Percentiles rank a stretch among this genome's conserved stretches.
Conservation (phyloP, 2,888 invertebrate species). For the Drosophila gaucha region DNA sequence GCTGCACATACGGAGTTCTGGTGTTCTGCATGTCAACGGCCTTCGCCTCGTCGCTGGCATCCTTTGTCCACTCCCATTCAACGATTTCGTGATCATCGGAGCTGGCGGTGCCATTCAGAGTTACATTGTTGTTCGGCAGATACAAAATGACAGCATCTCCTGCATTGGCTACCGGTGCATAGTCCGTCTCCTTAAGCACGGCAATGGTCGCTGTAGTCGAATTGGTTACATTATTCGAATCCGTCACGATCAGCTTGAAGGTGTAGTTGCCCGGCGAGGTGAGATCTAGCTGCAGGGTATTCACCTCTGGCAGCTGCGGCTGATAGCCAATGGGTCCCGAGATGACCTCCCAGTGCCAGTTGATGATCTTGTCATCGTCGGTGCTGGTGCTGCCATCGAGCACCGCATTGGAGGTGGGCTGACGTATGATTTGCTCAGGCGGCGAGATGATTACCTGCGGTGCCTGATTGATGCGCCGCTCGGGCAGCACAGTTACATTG, state of each 20-base stretch:
- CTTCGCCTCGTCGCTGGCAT: constrained; percentile 93
- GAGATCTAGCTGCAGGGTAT: constrained; percentile 93
- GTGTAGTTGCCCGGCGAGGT: constrained; percentile 95
- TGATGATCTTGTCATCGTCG: constrained; percentile 93
- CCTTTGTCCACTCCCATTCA: constrained; percentile 98
- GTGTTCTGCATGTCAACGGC: constrained; percentile 98
- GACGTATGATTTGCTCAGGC: constrained; percentile 92
- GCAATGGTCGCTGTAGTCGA: constrained; percentile 95
- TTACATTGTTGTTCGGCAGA: constrained; percentile 94
- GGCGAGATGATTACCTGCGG: constrained; percentile 95
- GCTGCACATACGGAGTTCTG: constrained; percentile 93
- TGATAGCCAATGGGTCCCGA: constrained; percentile 95
- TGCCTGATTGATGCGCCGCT: constrained; percentile 92
- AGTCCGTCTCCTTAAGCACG: constrained; percentile 95
- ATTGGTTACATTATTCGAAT: constrained; percentile 94
- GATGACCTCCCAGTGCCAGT: constrained; percentile 96
- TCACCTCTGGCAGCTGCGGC: constrained; percentile 90
- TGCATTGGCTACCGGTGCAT: constrained; percentile 97
- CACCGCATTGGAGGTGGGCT: constrained; percentile 95
- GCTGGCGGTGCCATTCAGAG: constrained; percentile 94
- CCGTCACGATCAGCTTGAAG: constrained; percentile 95
- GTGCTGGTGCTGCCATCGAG: constrained; percentile 93
- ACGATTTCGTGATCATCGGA: constrained; percentile 97
- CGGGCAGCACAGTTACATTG: constrained; percentile 95
- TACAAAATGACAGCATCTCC: constrained; percentile 95